A percentile compares a stretch with the other conserved stretches of the same genome.
Conservation (phyloP, 2,888 invertebrate genomes). For the Notocelia uddmanniana region DNA sequence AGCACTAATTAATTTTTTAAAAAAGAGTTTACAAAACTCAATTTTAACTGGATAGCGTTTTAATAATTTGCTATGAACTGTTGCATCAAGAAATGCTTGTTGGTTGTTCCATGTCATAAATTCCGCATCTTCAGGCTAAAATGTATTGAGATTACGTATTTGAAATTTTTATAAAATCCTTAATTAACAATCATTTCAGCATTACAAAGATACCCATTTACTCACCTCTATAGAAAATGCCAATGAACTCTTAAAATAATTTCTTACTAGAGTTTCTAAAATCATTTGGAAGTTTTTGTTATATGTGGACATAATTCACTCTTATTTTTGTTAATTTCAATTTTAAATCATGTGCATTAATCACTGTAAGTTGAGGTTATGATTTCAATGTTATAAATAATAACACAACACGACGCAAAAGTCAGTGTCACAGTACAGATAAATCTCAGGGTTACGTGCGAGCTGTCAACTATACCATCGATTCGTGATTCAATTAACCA, state of each 20-base stretch:
- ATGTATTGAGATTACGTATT: conserved; percentile 40
- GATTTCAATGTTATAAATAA: neutral
- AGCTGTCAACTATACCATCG: neutral
- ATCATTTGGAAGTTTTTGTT: neutral
- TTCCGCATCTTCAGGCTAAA: conserved; percentile 65
- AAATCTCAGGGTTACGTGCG: neutral
- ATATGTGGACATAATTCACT: conserved; percentile 10
- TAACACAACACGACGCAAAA: neutral
- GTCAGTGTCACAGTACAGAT: neutral
- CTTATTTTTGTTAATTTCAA: neutral
- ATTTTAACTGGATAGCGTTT: conserved; percentile 87
- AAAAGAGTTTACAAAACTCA: conserved; percentile 87
- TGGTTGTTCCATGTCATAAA: conserved; percentile 83
- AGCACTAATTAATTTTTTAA: conserved; percentile 87
- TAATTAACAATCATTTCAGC: neutral
- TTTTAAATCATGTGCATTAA: neutral
- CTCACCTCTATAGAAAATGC: conserved; percentile 58
- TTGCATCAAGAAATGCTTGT: conserved; percentile 84
- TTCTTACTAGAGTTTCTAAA: conserved; percentile 49
- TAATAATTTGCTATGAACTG: conserved; percentile 83
- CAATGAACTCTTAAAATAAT: conserved; percentile 59
- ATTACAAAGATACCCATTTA: neutral
- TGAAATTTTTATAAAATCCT: neutral
- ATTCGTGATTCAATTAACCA: neutral
- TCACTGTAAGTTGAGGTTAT: neutral